Evolutionary conservation across 2,113 vertebrate genomes (phyloP).

Genomic region (Uria lomvia): DNA sequence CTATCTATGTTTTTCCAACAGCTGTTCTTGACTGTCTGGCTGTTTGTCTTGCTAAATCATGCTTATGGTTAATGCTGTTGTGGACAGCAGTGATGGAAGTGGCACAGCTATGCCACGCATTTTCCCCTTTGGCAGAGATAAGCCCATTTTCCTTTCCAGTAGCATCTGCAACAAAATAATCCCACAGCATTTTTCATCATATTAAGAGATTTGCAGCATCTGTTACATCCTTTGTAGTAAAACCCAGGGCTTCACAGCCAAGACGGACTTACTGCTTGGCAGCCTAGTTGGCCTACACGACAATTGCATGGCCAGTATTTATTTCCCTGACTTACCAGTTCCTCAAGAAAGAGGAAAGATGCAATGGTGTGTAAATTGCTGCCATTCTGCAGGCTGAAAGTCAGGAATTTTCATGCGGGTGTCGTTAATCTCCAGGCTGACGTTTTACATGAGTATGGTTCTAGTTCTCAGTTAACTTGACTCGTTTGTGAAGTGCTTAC

Average conservation of each 20-base stretch:
- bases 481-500: background rate
- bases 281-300: background rate
- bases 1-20: background rate
- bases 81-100: background rate
- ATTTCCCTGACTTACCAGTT: background rate
- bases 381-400: background rate
- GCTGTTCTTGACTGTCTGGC: background rate
- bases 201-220: background rate
- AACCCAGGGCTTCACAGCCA: background rate
- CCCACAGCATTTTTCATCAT: background rate
- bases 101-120: rapidly evolving
- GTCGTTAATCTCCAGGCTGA: background rate
- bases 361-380: background rate
- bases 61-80: background rate
- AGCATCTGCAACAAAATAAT: background rate
- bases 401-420: background rate
- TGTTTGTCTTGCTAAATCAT: background rate
- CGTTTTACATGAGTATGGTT: background rate
- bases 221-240: background rate
- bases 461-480: background rate
- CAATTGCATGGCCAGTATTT: background rate
- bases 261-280: background rate
- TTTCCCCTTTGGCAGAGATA: background rate
- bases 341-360: background rate
- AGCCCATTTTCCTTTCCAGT: background rate